Evolutionary conservation across 2,797 vertebrate species (phyloP), one percentile per base, ranked within the genome.

Genomic region (Mus spretus): DNA sequence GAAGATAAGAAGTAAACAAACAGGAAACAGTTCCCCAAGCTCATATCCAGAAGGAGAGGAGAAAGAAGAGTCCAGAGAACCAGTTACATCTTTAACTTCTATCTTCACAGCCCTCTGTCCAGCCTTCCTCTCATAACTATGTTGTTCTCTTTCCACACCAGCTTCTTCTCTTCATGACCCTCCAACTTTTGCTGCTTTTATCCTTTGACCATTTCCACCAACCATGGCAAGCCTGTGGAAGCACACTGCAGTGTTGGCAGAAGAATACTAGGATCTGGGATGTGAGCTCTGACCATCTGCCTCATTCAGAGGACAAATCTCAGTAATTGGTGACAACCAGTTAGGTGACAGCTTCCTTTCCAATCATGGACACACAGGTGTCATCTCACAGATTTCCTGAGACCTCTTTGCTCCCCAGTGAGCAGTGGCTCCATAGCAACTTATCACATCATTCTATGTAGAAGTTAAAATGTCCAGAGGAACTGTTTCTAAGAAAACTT

Each of bases 391-490:
- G 70, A 78, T n/a, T 91, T 22, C 47, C 47, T 2, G 34, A 86
- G 61, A 34, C 57, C 40, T 89, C 59, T 81, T 37, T 53, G 24
- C n/a, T 96, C 6, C 77, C 75, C 12, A 59, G n/a, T 44, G 75
- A 90, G 11, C 78, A 34, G 67, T 31, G 19, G 24, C 8, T 59
- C 57, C 79, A n/a, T 37, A 67, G 34, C 40, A 84, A 8, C 70
- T 92, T 50, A 65, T 74, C 63, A 50, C 37, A 92, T 7, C 57
- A 7, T 19, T 95, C 74, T n/a, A 4, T 82, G 47, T 91, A 74
- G 90, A 96, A 87, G 61, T 93, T 89, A 84, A 91, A 96, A 87
- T 40, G 93, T 17, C 75, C n/a, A 91, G 75, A 44, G n/a, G 89
- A 95, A 55, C 10, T 37, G 13, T 78, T 87, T 93, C 61, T 40